Evolutionary conservation across 2,113 vertebrate genomes (phyloP).

Genomic region (Ursus arctos): DNA sequence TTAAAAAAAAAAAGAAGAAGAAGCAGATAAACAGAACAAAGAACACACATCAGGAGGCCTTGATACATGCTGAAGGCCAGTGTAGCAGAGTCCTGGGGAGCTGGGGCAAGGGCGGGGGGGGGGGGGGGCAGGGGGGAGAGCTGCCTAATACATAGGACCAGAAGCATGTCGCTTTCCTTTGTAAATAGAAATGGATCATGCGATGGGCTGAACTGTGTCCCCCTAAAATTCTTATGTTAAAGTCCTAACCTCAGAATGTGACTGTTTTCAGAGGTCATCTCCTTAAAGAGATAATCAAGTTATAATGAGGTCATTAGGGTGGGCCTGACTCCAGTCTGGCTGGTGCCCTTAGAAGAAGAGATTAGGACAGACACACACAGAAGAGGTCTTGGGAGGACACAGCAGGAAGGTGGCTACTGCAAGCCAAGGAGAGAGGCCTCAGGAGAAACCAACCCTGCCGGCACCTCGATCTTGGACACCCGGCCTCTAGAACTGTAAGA

Average conservation of each 20-base stretch:
- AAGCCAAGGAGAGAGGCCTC: not conserved
- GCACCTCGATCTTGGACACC: not conserved
- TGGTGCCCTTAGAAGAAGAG: not conserved
- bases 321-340: rapidly evolving
- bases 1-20: too few relatives aligned
- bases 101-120: not conserved
- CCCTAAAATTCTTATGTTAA: too few relatives aligned
- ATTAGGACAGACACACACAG: not conserved
- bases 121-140: rapidly evolving
- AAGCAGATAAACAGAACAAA: too few relatives aligned
- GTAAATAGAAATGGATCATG: not conserved
- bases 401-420: not conserved
- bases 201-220: not conserved
- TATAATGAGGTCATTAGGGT: not conserved
- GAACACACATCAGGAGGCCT: not conserved
- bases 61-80: not conserved
- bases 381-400: rapidly evolving
- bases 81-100: not conserved
- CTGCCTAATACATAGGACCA: rapidly evolving
- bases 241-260: not conserved
- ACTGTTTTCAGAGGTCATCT: not conserved
- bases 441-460: rapidly evolving
- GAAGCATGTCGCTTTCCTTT: rapidly evolving
- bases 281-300: not conserved
- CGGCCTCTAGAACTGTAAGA: not conserved